These are phyloP conservation scores for Rallus crepitans DNA, from an alignment of 2,797 vertebrate genomes.

Conservation along the genomic window DNA sequence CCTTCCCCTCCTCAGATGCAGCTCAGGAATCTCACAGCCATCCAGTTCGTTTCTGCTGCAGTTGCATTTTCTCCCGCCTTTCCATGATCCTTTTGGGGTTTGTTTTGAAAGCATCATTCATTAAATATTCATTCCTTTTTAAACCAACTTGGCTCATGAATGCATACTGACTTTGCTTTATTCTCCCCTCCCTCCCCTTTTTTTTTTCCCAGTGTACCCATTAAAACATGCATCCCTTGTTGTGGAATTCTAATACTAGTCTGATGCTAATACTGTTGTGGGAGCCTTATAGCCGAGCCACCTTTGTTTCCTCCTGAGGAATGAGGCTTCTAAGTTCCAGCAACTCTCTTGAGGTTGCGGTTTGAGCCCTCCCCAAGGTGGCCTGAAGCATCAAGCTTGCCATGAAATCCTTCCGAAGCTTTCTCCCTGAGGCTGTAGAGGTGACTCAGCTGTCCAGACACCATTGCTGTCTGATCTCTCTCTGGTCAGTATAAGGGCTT, in stretches of 20 bases:
- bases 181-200: background rate
- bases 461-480: accelerated
- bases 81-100: background rate
- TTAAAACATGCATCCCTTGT: background rate
- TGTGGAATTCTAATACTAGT: background rate
- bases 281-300: background rate
- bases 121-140: background rate
- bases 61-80: background rate
- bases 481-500: background rate
- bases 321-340: background rate
- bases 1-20: background rate
- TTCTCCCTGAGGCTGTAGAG: background rate
- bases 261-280: accelerated
- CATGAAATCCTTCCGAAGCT: background rate
- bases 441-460: background rate
- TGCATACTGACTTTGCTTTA: background rate
- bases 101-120: background rate
- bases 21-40: background rate
- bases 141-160: background rate
- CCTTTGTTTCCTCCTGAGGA: background rate
- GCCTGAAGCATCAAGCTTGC: background rate
- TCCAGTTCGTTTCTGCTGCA: accelerated
- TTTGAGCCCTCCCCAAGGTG: background rate
- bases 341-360: background rate
- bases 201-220: background rate